These are phyloP conservation scores for Odontamblyopus lacepedii DNA, from an alignment of 2,797 vertebrate genomes.

Conservation along the genomic window DNA sequence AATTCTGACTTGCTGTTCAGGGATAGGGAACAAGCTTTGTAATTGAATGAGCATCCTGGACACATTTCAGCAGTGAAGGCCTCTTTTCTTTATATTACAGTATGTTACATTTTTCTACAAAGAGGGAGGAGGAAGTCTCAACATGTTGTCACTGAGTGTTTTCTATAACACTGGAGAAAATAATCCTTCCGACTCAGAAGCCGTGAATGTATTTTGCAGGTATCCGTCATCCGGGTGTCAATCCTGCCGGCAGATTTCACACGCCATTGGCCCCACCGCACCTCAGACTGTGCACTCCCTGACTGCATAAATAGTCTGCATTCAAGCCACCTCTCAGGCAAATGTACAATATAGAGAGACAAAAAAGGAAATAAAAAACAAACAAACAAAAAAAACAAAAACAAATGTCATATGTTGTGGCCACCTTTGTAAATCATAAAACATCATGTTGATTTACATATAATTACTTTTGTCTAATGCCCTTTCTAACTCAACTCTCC, in stretches of 20 bases:
- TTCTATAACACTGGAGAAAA: conserved; percentile 79
- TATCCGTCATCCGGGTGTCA: conserved; percentile 83
- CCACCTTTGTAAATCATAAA: background rate
- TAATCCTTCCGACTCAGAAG: conserved; percentile 73
- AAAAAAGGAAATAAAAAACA: conserved; percentile 38
- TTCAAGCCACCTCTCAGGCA: conserved; percentile 69
- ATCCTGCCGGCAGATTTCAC: conserved; percentile 80
- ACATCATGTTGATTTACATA: conserved; percentile 5
- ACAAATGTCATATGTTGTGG: background rate
- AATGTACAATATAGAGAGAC: conserved; percentile 46
- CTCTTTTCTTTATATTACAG: conserved; percentile 65
- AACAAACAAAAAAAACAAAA: background rate
- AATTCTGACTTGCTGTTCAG: conserved; percentile 69
- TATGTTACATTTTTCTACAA: conserved; percentile 60
- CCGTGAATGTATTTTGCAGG: conserved; percentile 80
- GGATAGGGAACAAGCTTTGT: conserved; percentile 72
- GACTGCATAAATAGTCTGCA: conserved; percentile 74
- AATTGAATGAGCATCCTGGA: conserved; percentile 78
- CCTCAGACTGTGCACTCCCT: conserved; percentile 59
- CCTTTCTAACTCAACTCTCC: background rate
- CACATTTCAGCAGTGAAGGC: conserved; percentile 56
- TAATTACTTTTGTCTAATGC: too few species aligned
- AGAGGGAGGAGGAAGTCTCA: conserved; percentile 60
- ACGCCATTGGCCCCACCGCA: conserved; percentile 77
- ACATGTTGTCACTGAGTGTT: conserved; percentile 72